Percentiles rank a stretch among this genome's conserved stretches.
Evolutionary conservation across 2,113 vertebrate species (phyloP).

Genomic region (Sinocyclocheilus anshuiensis): DNA sequence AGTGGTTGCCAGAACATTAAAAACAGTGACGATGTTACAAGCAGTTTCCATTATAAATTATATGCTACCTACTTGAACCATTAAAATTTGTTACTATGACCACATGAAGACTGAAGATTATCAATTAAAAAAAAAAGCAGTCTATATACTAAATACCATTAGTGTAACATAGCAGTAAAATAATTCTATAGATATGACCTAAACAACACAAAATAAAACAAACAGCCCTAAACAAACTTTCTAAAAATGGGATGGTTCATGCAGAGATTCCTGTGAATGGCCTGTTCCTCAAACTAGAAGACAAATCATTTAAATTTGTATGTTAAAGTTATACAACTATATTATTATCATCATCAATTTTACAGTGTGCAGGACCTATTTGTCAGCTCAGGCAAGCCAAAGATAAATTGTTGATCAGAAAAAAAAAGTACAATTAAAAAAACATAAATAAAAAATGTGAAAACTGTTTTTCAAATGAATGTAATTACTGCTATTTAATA

Average conservation of each 20-base stretch:
- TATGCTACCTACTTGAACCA: not conserved
- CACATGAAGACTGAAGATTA: not conserved
- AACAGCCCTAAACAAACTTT: not conserved
- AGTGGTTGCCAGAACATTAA: not conserved
- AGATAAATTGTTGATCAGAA: not conserved
- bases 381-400: not conserved
- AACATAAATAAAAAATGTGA: too few species aligned
- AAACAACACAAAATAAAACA: not conserved
- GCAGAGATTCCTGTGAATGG: not conserved
- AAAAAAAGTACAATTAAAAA: too few species aligned
- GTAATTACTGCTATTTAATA: not conserved
- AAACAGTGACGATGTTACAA: not conserved
- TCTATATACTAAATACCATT: not conserved
- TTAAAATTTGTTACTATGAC: not conserved
- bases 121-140: not conserved
- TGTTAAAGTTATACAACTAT: not conserved
- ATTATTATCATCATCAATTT: not conserved
- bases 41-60: not conserved
- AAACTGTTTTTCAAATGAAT: too few species aligned
- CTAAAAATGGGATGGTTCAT: not conserved
- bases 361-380: not conserved
- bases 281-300: not conserved
- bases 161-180: not conserved
- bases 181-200: not conserved
- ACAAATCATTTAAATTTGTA: not conserved